A percentile compares a stretch with the other conserved stretches of the same genome.
phyloP scores from a whole-genome alignment of 2,797 vertebrate species.

The Pantherophis alleghaniensis region DNA sequence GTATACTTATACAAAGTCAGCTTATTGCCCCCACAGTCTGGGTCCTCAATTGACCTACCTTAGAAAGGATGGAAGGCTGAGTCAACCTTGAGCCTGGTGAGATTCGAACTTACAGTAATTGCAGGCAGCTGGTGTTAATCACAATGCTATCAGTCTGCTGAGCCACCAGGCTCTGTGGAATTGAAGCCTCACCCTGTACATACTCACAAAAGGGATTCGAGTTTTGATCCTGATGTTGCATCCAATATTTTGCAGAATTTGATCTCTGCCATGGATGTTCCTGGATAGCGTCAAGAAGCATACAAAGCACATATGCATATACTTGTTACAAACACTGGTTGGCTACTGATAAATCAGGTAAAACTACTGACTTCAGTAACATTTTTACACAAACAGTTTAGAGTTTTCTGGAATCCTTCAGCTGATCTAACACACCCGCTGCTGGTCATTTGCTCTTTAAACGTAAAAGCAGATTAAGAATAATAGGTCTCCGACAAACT shows the following conservation, averaged over 20 bases:
- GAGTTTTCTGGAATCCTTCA: background rate
- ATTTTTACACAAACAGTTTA: background rate
- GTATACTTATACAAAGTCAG: too few species aligned
- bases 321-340: background rate
- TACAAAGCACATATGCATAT: background rate
- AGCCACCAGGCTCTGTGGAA: too few species aligned
- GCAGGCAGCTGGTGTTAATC: too few species aligned
- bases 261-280: background rate
- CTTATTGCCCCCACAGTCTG: too few species aligned
- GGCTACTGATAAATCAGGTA: background rate
- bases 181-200: background rate
- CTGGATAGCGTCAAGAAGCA: background rate
- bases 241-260: background rate
- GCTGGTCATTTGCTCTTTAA: background rate
- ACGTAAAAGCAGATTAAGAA: background rate
- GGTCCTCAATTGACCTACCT: too few species aligned
- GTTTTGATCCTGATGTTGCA: background rate
- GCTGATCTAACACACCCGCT: background rate
- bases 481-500: background rate
- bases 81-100: too few species aligned
- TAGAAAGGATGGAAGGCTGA: too few species aligned
- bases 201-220: background rate
- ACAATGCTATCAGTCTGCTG: too few species aligned
- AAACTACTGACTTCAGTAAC: background rate
- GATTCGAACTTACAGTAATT: too few species aligned